Base-by-base conservation (phyloP, 2,888 invertebrate species). In the Leuctra nigra region DNA sequence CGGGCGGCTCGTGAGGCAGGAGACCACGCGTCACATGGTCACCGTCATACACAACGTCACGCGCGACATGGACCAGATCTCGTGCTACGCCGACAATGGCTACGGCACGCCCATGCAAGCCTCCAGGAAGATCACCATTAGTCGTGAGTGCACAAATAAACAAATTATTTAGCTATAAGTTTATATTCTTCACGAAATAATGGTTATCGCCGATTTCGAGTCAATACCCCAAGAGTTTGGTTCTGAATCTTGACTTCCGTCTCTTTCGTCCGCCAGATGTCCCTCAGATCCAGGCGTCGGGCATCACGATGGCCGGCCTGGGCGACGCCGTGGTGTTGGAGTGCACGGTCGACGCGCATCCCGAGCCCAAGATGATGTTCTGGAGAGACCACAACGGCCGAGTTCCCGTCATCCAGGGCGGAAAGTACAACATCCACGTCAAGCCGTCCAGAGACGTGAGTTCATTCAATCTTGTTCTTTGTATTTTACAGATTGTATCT, bases 21-120 rank as follows among this genome's bases (percentile, higher is more conserved):
- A 89, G 61, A 84, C 83, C 33, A 87, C 89, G 0, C 76, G 90
- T 1, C 90, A 91, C 70, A 87, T 91, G 87, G 89, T 91, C 39
- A 87, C 90, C 0, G 85, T 87, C n/a, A 84, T 90, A 59, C 84
- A 87, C 68, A 91, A 91, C 69, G 86, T 91, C 11, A 87, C 88
- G 0, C 77, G 86, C 1, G 88, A 89, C 69, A 90, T 90, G 89
- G 84, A 87, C 67, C 84, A 87, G 69, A 86, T 91, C 61, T 87
- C 89, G 0, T 91, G 91, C 70, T 90, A 89, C 71, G 91, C 89
- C 0, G 90, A 91, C 73, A 91, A 91, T 67, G 91, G 90, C 1
- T 89, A 87, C 67, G 91, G 91, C 0, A 86, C 87, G 0, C 90
- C 91, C 1, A 89, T 89, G 85, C 89, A 91, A 70, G 86, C 90